phyloP scores from a whole-genome alignment of 2,888 invertebrate species.

The Hyppa rectilinea region DNA sequence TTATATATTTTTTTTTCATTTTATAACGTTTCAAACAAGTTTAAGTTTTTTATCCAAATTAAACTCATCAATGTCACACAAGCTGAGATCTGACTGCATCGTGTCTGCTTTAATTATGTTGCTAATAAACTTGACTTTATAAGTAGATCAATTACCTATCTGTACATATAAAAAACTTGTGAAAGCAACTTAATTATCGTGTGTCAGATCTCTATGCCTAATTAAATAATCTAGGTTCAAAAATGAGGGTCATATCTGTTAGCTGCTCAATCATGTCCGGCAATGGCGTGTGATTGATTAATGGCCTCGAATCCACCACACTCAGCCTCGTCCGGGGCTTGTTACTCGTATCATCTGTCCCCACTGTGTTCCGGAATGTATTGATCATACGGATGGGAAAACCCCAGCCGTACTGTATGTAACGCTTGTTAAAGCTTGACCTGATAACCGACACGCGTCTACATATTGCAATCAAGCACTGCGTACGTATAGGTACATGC shows the following conservation, averaged over 20 bases:
- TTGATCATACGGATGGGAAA: constrained; percentile 64
- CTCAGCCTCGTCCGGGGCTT: constrained; percentile 43
- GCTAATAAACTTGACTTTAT: constrained; percentile 11
- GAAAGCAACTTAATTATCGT: constrained; percentile 48
- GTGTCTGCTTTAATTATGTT: not conserved
- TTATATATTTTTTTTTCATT: not conserved
- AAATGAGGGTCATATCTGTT: constrained; percentile 64
- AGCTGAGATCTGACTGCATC: not conserved
- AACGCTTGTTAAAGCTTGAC: constrained; percentile 60
- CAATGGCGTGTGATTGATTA: constrained; percentile 58
- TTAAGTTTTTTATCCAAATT: not conserved
- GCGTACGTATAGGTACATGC: constrained; percentile 15
- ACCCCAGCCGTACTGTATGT: constrained; percentile 54
- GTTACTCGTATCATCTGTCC: constrained; percentile 42
- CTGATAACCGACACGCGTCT: constrained; percentile 56
- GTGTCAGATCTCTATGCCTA: constrained; percentile 37
- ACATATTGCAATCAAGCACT: constrained; percentile 41
- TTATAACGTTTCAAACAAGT: constrained; percentile 15
- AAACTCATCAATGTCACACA: not conserved
- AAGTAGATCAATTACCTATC: constrained; percentile 4
- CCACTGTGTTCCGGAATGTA: constrained; percentile 60
- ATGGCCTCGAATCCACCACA: constrained; percentile 59
- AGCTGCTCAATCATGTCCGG: constrained; percentile 58
- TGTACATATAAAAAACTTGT: constrained; percentile 6
- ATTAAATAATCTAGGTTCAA: constrained; percentile 49